Base-by-base conservation (phyloP, 2,888 invertebrate species). In the Uloborus plumipes region DNA sequence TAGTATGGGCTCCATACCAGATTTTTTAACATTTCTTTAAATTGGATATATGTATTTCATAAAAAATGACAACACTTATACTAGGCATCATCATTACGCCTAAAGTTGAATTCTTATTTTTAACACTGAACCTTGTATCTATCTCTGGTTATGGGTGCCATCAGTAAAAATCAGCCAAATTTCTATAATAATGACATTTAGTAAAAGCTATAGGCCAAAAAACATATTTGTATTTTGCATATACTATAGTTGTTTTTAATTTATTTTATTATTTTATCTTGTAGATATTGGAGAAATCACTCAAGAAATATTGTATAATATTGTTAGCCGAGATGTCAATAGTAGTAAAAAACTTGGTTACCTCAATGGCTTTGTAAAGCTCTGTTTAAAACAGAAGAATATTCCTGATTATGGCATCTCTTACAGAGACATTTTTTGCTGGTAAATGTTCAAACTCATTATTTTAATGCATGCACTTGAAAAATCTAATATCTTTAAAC, bases 301-400 rank as follows among this genome's bases (percentile, higher is more conserved):
- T 47, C 90, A 90, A 85, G 93, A 93, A 88, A 92, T 93, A 77
- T 89, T 93, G 76, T 90, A 90, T 80, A 91, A 91, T 88, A 88
- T 92, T 83, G 92, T 92, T 86, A 92, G 91, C 87, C 92, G 91
- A 88, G 90, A 91, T 80, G 91, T 93, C 84, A 92, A 93, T 83
- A 95, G 95, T 89, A 93, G 92, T 85, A 93, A 93, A 88, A 93
- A 94, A 89, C 91, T 97, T 86, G 94, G 94, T 86, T 94, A 95
- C 89, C 92, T 97, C 87, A 97, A 97, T 91, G 94, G 93, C 84
- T 93, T 97, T 90, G 95, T 95, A 77, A 94, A 95, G 88, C 91
- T 97, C 86, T 90, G 93, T 86, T 90, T 91, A 87, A 92, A 92
- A 88, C 91, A 92, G 88, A 92, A 93, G 86, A 85, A 91, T 83